Base-by-base conservation (phyloP, 2,113 vertebrate genomes). In the Diglossa brunneiventris region DNA sequence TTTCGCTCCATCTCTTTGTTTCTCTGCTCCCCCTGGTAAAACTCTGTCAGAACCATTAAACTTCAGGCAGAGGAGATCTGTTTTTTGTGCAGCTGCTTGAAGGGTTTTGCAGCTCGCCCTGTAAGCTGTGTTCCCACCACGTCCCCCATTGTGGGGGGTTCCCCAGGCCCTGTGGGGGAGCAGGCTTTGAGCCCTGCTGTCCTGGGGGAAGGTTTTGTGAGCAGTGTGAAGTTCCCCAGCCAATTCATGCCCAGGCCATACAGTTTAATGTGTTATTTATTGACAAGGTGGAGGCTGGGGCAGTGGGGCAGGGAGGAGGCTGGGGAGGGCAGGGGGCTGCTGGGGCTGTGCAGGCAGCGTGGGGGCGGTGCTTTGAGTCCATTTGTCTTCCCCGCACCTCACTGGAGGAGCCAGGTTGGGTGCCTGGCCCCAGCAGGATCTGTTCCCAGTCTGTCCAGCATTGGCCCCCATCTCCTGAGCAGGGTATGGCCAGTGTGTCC, bases 11-110 rank as follows among this genome's bases (percentile, higher is more conserved):
- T 64, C 53, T 80, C 88, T 81, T 67, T 21, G 9, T 72, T 87
- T 72, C 55, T 87, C 74, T 87, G 42, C 62, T 87, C 66, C 88
- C 78, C 23, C 61, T 82, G 90, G 90, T 93, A 72, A 94, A 91
- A 78, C 74, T 87, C 80, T 96, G 95, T 96, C 95, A 94, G 69
- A 95, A 95, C 39, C 39, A 39, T 59, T 96, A 87, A 75, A 82
- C 35, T 79, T 93, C 92, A 96, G 84, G 5, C 23, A 73, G 53
- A 78, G 42, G 33, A 68, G 61, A 49, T 56, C 15, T 26, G 28
- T 0, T 53, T 87, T 87, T 82, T 10, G 5, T 50, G 39, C 50
- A 70, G 85, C 74, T 70, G 90, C 94, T 67, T 0, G 0, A 58
- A 90, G 92, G 47, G n/a, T 28, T 89, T 80, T 78, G 74, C 47